Evolutionary conservation across 2,797 vertebrate genomes (phyloP), one percentile per base, ranked within the genome.

Genomic region (Phalloptychus januarius): DNA sequence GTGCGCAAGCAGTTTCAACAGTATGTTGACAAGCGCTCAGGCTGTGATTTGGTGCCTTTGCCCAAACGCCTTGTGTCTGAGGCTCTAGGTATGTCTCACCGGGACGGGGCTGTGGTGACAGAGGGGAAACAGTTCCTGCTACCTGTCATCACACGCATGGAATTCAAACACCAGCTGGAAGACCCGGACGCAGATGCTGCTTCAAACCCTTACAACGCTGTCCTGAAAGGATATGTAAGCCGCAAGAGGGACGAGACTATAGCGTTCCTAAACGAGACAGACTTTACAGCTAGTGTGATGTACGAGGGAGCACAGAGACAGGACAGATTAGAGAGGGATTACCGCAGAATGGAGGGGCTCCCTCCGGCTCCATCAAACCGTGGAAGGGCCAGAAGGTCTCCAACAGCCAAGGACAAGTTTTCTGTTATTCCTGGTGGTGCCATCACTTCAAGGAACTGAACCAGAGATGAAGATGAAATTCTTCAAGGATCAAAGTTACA

Each of bases 241-340:
- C 92, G 93, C 58, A 95, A 94, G 80, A 92, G 91, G 72, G 94
- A 96, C 2, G 93, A 96, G 73, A 95, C 93, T 42, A 79, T 95
- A 1, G 93, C 94, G n/a, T 95, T 95, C 71, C 81, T 95, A 38
- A 94, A 95, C 12, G 89, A 95, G 86, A 94, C 85, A 89, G 94
- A 96, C 80, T 95, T 95, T n/a, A 93, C 93, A 23, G 93, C 95
- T 69, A 95, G 94, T 1, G 93, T 95, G 76, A 87, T 95, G 87
- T 63, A 86, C 11, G 94, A 95, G 83, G 91, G 87, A 11, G 33
- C 81, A 2, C 92, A 93, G 83, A 91, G 94, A 58, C 92, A 50
- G 70, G 94, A 95, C 76, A 89, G 95, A 83, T 79, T 92, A 28
- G 92, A 95, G 83, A 91, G 77, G 8, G 86, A 94, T 67, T 38